These are phyloP conservation scores for Agrotis clavis DNA, from an alignment of 2,888 invertebrate genomes.

Conservation along the genomic window DNA sequence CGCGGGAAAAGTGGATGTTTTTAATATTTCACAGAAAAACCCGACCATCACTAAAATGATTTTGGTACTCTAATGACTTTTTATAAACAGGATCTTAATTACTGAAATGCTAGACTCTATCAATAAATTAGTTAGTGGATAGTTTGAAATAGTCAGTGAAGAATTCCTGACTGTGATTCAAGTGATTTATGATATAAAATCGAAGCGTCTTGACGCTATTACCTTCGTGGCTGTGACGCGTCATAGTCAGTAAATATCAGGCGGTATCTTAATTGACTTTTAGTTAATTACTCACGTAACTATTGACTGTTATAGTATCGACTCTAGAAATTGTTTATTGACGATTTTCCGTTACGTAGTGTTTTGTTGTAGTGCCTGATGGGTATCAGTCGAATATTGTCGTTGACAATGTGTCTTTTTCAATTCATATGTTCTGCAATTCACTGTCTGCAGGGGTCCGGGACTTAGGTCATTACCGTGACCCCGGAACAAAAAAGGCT, in stretches of 20 bases:
- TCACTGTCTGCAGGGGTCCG: too few relatives aligned
- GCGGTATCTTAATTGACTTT: background rate
- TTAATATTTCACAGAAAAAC: slow-evolving; percentile 47
- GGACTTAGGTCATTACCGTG: too few relatives aligned
- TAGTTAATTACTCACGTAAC: slow-evolving; percentile 2
- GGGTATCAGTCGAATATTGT: too few relatives aligned
- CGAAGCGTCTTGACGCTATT: background rate
- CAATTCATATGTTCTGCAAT: too few relatives aligned
- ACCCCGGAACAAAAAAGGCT: too few relatives aligned
- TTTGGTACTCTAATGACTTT: slow-evolving; percentile 1
- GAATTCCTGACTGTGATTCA: too few relatives aligned
- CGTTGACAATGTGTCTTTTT: too few relatives aligned
- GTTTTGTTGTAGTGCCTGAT: too few relatives aligned
- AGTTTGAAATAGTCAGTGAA: background rate
- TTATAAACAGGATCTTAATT: slow-evolving; percentile 6
- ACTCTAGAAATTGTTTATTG: slow-evolving; percentile 3
- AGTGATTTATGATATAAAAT: background rate
- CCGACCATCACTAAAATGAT: slow-evolving; percentile 27
- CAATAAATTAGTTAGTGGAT: background rate
- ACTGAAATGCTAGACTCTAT: background rate
- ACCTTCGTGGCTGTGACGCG: too few relatives aligned
- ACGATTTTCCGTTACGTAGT: background rate
- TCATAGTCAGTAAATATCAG: background rate
- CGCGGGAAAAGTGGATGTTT: slow-evolving; percentile 23
- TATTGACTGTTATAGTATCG: background rate